A percentile compares a stretch with the other conserved stretches of the same genome.
These are phyloP conservation scores for Hoplostethus mediterraneus DNA, from an alignment of 2,797 vertebrate species.

Conservation along the genomic window DNA sequence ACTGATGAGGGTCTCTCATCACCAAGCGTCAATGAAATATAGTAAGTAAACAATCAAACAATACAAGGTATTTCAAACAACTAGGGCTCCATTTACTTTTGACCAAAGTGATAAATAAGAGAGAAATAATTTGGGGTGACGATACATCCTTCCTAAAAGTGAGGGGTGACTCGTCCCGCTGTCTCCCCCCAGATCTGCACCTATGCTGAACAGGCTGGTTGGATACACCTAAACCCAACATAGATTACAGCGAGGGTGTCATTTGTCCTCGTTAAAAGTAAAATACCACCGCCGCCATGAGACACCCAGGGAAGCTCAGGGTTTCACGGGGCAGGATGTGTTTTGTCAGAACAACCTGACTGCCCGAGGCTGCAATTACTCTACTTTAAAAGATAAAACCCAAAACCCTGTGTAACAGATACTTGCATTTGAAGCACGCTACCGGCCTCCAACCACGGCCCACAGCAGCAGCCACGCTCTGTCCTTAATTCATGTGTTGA, in stretches of 20 bases:
- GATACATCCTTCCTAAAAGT: too few relatives aligned
- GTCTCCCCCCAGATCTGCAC: too few relatives aligned
- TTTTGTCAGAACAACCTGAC: constrained; percentile 1
- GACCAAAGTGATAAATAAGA: not conserved
- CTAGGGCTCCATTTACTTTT: not conserved
- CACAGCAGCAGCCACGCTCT: not conserved
- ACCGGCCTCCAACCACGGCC: not conserved
- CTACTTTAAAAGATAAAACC: too few relatives aligned
- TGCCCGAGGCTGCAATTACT: not conserved
- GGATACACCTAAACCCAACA: too few relatives aligned
- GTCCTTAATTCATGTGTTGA: not conserved
- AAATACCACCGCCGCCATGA: not conserved
- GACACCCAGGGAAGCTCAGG: not conserved
- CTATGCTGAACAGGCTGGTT: too few relatives aligned
- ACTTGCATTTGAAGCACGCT: constrained; percentile 10
- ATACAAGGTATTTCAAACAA: too few relatives aligned
- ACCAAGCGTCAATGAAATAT: not conserved
- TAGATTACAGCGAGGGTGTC: not conserved
- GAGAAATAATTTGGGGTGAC: too few relatives aligned
- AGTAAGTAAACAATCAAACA: too few relatives aligned
- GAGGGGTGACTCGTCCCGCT: too few relatives aligned
- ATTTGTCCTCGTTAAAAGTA: not conserved
- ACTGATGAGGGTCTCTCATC: not conserved
- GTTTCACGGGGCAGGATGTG: not conserved
- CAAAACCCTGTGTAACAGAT: not conserved